Evolutionary conservation across 2,888 invertebrate genomes (phyloP).

Genomic region (Dryocosmus kuriphilus): DNA sequence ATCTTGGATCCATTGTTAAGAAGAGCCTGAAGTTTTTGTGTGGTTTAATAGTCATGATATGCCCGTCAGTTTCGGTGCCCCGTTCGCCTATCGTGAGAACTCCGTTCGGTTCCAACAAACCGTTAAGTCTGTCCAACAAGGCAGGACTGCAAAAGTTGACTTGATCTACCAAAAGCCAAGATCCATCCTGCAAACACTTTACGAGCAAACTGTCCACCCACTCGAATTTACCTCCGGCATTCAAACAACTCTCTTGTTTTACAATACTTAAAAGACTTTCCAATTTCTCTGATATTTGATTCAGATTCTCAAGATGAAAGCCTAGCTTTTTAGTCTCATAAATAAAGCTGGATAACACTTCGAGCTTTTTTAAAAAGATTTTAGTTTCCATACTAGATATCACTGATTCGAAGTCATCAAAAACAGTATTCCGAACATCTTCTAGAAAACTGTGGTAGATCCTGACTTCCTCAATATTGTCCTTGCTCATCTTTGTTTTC

Average conservation of each 20-base stretch:
- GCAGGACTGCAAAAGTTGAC: constrained; percentile 98
- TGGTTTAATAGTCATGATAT: constrained; percentile 87
- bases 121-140: constrained; percentile 97
- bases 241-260: constrained; percentile 81
- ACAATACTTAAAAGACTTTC: constrained; percentile 77
- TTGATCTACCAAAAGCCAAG: constrained; percentile 93
- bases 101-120: constrained; percentile 95
- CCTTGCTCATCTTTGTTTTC: constrained; percentile 71
- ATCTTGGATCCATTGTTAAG: constrained; percentile 95
- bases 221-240: constrained; percentile 94
- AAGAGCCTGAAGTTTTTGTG: constrained; percentile 96
- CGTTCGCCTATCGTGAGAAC: constrained; percentile 93
- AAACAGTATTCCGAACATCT: constrained; percentile 39
- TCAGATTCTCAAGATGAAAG: constrained; percentile 59
- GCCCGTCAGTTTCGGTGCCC: constrained; percentile 86
- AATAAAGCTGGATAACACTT: constrained; percentile 72
- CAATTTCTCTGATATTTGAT: constrained; percentile 74
- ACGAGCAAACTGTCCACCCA: constrained; percentile 95
- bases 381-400: constrained; percentile 77
- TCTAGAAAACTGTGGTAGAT: constrained; percentile 3
- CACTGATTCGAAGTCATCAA: constrained; percentile 61
- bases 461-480: constrained; percentile 53
- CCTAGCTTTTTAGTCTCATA: constrained; percentile 62
- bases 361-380: constrained; percentile 76
- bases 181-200: constrained; percentile 89